phyloP scores from a whole-genome alignment of 2,113 vertebrate species.

The Xiphophorus hellerii region DNA sequence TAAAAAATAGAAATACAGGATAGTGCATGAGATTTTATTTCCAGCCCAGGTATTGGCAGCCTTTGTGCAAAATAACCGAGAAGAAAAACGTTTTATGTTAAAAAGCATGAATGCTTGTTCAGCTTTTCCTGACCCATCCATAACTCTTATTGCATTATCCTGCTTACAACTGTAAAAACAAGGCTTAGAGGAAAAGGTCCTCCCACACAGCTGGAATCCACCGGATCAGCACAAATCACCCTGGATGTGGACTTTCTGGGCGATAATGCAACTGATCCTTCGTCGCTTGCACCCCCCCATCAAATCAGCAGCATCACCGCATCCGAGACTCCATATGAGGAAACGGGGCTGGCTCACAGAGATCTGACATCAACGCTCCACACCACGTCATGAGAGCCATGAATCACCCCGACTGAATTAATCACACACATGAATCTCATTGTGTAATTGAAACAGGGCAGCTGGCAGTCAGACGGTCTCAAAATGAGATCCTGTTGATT shows the following conservation, averaged over 20 bases:
- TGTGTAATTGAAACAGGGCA: slow-evolving; percentile 14
- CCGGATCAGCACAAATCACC: slow-evolving; percentile 51
- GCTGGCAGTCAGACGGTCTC: not conserved
- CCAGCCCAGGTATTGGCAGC: not conserved
- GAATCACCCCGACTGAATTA: slow-evolving; percentile 10
- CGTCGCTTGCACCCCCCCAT: slow-evolving; percentile 11
- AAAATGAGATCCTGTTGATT: not conserved
- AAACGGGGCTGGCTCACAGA: not conserved
- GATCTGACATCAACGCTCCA: slow-evolving; percentile 26
- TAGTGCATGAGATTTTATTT: not conserved
- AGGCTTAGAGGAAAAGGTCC: slow-evolving; percentile 53
- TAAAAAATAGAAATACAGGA: not conserved
- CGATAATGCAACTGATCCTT: slow-evolving; percentile 12
- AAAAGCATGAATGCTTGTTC: slow-evolving; percentile 5
- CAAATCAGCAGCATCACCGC: slow-evolving; percentile 1
- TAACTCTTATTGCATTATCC: slow-evolving; percentile 62
- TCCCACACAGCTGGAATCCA: slow-evolving; percentile 45
- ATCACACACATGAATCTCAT: slow-evolving; percentile 19
- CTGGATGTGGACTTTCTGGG: slow-evolving; percentile 30
- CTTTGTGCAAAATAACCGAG: not conserved
- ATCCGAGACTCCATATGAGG: not conserved
- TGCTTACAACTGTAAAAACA: slow-evolving; percentile 54
- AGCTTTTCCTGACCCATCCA: slow-evolving; percentile 36
- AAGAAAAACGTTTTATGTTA: slow-evolving; percentile 1
- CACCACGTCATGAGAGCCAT: not conserved